phyloP scores from a whole-genome alignment of 2,113 vertebrate genomes.

The Murina feae region DNA sequence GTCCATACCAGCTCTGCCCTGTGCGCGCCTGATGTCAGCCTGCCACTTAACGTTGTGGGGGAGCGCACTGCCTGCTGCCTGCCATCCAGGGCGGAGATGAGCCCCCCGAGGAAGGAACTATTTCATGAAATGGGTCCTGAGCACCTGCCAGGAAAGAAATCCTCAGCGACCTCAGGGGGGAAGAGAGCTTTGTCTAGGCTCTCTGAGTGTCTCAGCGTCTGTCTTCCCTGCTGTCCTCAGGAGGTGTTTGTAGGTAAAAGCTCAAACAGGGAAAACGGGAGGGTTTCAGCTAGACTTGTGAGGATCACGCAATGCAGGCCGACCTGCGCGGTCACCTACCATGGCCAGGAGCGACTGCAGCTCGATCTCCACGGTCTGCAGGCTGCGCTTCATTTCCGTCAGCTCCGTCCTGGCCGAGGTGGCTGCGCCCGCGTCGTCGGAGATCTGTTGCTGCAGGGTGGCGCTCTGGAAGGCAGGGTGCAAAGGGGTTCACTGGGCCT shows the following conservation, averaged over 20 bases:
- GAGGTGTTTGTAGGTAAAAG: background rate
- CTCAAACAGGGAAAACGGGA: too few species aligned
- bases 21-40: background rate
- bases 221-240: background rate
- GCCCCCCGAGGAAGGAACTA: background rate
- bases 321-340: conserved; percentile 70
- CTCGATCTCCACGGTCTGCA: conserved; percentile 82
- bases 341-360: conserved; percentile 69
- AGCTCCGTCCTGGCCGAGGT: conserved; percentile 67
- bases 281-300: background rate
- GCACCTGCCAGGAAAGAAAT: background rate
- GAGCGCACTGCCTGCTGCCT: background rate
- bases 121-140: background rate
- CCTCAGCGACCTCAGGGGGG: background rate
- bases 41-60: background rate
- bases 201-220: background rate
- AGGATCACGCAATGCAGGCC: too few species aligned
- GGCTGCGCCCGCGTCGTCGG: conserved; percentile 57
- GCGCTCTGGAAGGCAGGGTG: conserved; percentile 68
- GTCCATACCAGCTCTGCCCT: background rate
- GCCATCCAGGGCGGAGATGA: background rate
- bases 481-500: background rate
- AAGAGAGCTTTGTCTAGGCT: background rate
- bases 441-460: conserved; percentile 72
- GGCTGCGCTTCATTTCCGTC: conserved; percentile 74